Evolutionary conservation across 2,113 vertebrate genomes (phyloP).

Genomic region (Zosterops pallidus): DNA sequence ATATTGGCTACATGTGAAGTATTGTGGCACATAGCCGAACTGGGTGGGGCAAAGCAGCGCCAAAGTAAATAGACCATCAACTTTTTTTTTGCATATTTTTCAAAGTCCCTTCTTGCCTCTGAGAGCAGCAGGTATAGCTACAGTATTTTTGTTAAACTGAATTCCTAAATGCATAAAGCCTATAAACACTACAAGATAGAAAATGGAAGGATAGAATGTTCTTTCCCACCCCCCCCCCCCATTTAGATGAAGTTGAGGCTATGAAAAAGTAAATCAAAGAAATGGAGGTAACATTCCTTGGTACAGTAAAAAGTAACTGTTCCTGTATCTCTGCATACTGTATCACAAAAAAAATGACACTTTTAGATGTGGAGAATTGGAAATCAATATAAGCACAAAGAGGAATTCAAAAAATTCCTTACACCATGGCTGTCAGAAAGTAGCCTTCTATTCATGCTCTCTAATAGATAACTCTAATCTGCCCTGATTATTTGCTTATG

Average conservation of each 20-base stretch:
- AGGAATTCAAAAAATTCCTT: neutral
- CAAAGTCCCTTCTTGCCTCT: neutral
- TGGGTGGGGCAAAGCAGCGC: neutral
- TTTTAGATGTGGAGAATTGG: neutral
- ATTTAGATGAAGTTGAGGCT: neutral
- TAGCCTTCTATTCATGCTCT: neutral
- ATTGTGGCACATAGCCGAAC: neutral
- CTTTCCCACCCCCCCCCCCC: rapidly evolving
- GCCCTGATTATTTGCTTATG: neutral
- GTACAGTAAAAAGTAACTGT: neutral
- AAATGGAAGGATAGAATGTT: neutral
- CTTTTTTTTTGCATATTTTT: neutral
- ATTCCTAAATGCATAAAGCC: neutral
- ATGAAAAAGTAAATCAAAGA: constrained; percentile 46
- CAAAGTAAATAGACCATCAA: neutral
- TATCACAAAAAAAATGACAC: neutral
- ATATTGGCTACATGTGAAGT: too few species aligned
- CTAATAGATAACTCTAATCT: neutral
- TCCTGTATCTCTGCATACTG: neutral
- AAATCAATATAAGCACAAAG: constrained; percentile 6
- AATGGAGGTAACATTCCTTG: neutral
- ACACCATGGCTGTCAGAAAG: neutral
- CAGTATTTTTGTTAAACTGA: neutral
- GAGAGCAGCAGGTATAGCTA: neutral
- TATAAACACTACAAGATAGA: neutral